Evolutionary conservation across 2,113 vertebrate genomes (phyloP), one percentile per base, ranked within the genome.

Genomic region (Epinephelus fuscoguttatus): DNA sequence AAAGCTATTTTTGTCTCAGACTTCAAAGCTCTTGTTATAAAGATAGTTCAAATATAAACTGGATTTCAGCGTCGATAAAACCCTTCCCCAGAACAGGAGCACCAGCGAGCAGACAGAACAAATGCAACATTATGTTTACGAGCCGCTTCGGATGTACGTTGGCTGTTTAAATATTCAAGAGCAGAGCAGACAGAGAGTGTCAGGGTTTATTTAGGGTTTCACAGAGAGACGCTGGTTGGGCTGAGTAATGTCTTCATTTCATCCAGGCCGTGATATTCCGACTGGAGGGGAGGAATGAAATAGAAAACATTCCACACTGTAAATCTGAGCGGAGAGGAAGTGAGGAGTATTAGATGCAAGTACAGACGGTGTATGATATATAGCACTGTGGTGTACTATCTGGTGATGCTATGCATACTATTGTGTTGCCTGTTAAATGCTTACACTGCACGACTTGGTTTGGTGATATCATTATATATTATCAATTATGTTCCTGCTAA

Each of bases 181-280:
- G 56, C 49, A 0, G 55, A 78, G 53, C 74, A 37, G 73, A 57
- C 2, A 80, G 45, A 66, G 59, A 13, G 82, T 2, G 66, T 81
- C 64, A 5, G 52, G 57, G 30, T 81, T 84, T 78, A 62, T 78
- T 77, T 40, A 61, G 70, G 21, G 73, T 40, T 72, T 76, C 19
- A 59, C 49, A 52, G 19, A 42, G 56, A n/a, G 33, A 80, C 23
- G 47, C 40, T 78, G 77, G 11, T 88, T 50, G 17, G 55, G 78
- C 67, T 79, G 82, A 86, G 60, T 75, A 75, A 89, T 81, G 74
- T 73, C 74, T 81, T 81, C 70, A 84, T 84, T 82, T 84, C 61
- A 59, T 60, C 62, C 71, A 1, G 63, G 63, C 59, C 27, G 3
- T 75, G 56, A 82, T 60, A 56, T 23, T 73, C 77, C 61, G 72